Percentiles rank a stretch among this genome's conserved stretches.
Conservation (phyloP, 1,140 invertebrate genomes). For the Bradynema listronoti region DNA sequence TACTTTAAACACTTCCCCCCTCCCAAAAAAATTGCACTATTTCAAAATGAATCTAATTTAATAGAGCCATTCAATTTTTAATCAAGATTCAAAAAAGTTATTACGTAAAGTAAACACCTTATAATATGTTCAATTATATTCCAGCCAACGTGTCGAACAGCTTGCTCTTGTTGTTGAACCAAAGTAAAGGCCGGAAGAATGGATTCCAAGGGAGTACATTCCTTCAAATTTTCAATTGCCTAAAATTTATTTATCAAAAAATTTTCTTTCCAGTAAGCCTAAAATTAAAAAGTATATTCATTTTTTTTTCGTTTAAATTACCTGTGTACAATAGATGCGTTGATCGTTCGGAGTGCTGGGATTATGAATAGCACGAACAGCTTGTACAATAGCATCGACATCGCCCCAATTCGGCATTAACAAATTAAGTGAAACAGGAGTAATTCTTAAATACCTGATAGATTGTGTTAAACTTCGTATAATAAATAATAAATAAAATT, state of each 20-base stretch:
- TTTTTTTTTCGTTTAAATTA: conserved; percentile 9
- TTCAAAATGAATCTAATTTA: too few species aligned
- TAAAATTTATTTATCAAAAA: conserved; percentile 14
- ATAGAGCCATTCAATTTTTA: too few species aligned
- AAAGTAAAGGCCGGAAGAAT: conserved; percentile 33
- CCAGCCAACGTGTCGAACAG: conserved; percentile 38
- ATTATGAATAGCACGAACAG: conserved; percentile 37
- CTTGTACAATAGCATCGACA: too few species aligned
- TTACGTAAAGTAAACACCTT: conserved; percentile 24
- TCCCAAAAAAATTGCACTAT: too few species aligned
- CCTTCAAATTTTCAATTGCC: conserved; percentile 35
- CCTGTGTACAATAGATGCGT: conserved; percentile 24
- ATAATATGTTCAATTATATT: conserved; percentile 47
- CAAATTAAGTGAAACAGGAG: too few species aligned
- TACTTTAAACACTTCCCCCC: too few species aligned
- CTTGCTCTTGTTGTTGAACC: conserved; percentile 11
- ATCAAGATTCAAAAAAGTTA: too few species aligned
- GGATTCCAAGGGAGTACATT: conserved; percentile 15
- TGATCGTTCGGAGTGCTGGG: conserved; percentile 28
- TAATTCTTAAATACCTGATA: too few species aligned
- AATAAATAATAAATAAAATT: too few species aligned
- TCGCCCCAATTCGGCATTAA: too few species aligned
- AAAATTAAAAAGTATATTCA: too few species aligned
- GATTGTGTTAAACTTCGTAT: too few species aligned
- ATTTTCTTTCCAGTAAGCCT: background rate